A percentile compares a stretch with the other conserved stretches of the same genome.
These are phyloP conservation scores for Listrodromus nycthemerus DNA, from an alignment of 2,888 invertebrate species.

Conservation along the genomic window DNA sequence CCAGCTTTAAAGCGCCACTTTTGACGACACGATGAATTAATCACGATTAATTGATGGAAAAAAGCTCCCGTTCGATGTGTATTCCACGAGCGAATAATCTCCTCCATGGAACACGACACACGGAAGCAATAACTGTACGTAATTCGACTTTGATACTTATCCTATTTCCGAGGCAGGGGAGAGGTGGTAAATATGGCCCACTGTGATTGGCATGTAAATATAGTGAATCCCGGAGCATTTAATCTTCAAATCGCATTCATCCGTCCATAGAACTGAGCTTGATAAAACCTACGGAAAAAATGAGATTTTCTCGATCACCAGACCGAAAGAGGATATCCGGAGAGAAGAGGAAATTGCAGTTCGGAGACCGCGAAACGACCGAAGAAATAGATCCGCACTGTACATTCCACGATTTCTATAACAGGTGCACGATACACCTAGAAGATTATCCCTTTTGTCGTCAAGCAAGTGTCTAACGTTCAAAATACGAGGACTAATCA, in stretches of 20 bases:
- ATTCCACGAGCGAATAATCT: not conserved
- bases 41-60: slow-evolving; percentile 64
- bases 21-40: slow-evolving; percentile 76
- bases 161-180: not conserved
- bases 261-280: too few relatives aligned
- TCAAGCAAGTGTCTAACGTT: not conserved
- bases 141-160: slow-evolving; percentile 6
- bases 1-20: slow-evolving; percentile 74
- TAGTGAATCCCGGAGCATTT: not conserved
- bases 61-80: slow-evolving; percentile 39
- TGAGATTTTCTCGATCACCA: not conserved
- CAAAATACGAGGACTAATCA: slow-evolving; percentile 9
- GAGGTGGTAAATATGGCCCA: not conserved
- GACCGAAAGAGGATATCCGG: not conserved
- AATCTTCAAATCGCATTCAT: not conserved
- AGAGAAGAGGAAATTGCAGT: not conserved
- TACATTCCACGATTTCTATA: not conserved
- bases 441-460: not conserved
- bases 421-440: not conserved
- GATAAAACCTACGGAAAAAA: not conserved
- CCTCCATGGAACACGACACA: not conserved
- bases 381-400: not conserved
- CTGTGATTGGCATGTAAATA: not conserved
- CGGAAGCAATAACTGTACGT: not conserved
- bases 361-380: not conserved